phyloP scores from a whole-genome alignment of 1,140 invertebrate genomes.

The Sitophilus oryzae region DNA sequence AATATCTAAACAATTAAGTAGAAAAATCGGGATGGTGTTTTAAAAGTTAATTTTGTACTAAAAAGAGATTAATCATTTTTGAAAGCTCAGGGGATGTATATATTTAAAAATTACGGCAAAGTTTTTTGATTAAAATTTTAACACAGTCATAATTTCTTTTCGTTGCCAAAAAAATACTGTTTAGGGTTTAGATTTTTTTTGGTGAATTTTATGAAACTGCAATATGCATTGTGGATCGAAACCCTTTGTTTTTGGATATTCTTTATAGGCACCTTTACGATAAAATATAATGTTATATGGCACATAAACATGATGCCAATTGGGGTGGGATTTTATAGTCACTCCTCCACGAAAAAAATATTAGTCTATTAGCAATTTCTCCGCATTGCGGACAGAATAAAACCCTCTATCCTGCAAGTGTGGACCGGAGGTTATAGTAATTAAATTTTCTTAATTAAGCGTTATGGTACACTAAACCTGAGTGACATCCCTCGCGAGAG shows the following conservation, averaged over 20 bases:
- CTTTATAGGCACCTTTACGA: too few relatives aligned
- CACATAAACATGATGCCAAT: too few relatives aligned
- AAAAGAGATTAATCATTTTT: slow-evolving; percentile 12
- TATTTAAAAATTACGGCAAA: slow-evolving; percentile 14
- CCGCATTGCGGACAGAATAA: slow-evolving; percentile 18
- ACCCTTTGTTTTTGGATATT: too few relatives aligned
- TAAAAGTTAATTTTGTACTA: slow-evolving; percentile 10
- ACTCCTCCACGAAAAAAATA: slow-evolving; percentile 1
- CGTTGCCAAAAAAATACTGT: not conserved
- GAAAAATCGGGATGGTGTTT: slow-evolving; percentile 4
- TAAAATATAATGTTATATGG: too few relatives aligned
- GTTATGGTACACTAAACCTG: not conserved
- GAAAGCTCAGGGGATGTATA: slow-evolving; percentile 6
- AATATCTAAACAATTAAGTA: not conserved
- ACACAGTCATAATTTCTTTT: not conserved
- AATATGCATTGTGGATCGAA: too few relatives aligned
- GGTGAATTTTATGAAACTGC: too few relatives aligned
- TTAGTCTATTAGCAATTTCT: slow-evolving; percentile 11
- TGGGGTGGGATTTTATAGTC: not conserved
- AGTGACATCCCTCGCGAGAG: not conserved
- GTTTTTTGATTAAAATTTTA: slow-evolving; percentile 13
- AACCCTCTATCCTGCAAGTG: not conserved
- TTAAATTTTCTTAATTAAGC: slow-evolving; percentile 9
- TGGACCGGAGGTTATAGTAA: not conserved
- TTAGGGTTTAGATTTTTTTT: too few relatives aligned